These are phyloP conservation scores for Amphipyra tragopoginis DNA, from an alignment of 2,888 invertebrate species.

Conservation along the genomic window DNA sequence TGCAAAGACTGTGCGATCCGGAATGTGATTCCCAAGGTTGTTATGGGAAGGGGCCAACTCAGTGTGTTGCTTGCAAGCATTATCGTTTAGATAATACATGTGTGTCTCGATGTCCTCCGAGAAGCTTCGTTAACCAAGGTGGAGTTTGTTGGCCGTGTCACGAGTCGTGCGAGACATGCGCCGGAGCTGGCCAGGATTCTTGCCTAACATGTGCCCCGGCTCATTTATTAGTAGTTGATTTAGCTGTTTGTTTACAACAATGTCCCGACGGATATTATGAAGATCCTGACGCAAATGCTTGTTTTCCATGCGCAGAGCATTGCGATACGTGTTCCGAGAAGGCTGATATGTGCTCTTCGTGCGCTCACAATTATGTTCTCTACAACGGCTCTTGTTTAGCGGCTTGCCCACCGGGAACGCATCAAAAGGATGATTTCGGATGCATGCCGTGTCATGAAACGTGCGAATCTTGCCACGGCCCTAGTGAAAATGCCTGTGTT, in stretches of 20 bases:
- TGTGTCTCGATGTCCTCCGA: conserved; percentile 95
- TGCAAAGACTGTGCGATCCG: conserved; percentile 93
- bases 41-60: conserved; percentile 95
- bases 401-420: conserved; percentile 95
- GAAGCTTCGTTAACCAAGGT: conserved; percentile 95
- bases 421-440: conserved; percentile 96
- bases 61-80: conserved; percentile 95
- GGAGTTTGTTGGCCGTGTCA: conserved; percentile 96
- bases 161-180: conserved; percentile 96
- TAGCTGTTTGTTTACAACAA: conserved; percentile 95
- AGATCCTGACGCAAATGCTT: conserved; percentile 94
- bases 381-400: conserved; percentile 96
- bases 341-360: conserved; percentile 95
- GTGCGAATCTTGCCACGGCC: conserved; percentile 95
- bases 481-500: conserved; percentile 94
- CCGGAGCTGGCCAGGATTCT: conserved; percentile 95
- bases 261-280: conserved; percentile 97
- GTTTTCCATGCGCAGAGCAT: conserved; percentile 96
- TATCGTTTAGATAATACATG: conserved; percentile 96
- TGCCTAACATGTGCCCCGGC: conserved; percentile 96
- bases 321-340: conserved; percentile 96
- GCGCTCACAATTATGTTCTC: conserved; percentile 96
- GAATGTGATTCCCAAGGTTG: conserved; percentile 95
- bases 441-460: conserved; percentile 94
- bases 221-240: conserved; percentile 94